Evolutionary conservation across 2,113 vertebrate species (phyloP), one percentile per base, ranked within the genome.

Genomic region (Centropristis striata): DNA sequence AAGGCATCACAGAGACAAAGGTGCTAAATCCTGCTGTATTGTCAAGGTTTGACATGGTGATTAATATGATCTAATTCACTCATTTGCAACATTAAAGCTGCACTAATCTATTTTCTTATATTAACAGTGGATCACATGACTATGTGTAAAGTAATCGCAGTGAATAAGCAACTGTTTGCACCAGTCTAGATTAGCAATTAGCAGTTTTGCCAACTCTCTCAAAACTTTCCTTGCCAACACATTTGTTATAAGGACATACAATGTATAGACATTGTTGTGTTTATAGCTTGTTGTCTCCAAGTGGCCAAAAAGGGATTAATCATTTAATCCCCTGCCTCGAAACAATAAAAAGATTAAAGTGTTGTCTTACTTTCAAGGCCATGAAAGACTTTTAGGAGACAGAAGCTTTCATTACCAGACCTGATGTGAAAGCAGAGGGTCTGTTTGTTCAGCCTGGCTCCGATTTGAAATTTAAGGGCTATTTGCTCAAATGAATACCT

Each of bases 261-360:
- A 9, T 55, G 21, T 18, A 37, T 49, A 12, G 25, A 15, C 46
- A 8, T 8, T 21, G 58, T 5, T 37, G 50, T 25, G 53, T 59
- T 54, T 16, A 3, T 4, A 47, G 39, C 39, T 47, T 9, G 20
- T 27, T 3, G 9, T 60, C 51, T 15, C 14, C 18, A 49, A 54
- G 39, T 44, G 21, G 46, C 27, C 21, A 39, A 59, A 57, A 18
- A 42, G 21, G 41, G 14, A 82, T 49, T 15, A 66, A 47, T 39
- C 37, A 6, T 0, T 49, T 57, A 54, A 49, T 41, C 67, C 39
- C 5, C 41, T 12, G 32, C 32, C 13, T 58, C 8, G 20, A 36
- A 79, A 74, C 55, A 73, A 68, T 27, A 6, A 44, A 59, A 47
- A 54, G 47, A 77, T 71, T 50, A 64, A 69, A 78, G 37, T 15